Percentiles rank a stretch among this genome's conserved stretches.
phyloP scores from a whole-genome alignment of 2,888 invertebrate genomes.

The Monoplex corrugatus region DNA sequence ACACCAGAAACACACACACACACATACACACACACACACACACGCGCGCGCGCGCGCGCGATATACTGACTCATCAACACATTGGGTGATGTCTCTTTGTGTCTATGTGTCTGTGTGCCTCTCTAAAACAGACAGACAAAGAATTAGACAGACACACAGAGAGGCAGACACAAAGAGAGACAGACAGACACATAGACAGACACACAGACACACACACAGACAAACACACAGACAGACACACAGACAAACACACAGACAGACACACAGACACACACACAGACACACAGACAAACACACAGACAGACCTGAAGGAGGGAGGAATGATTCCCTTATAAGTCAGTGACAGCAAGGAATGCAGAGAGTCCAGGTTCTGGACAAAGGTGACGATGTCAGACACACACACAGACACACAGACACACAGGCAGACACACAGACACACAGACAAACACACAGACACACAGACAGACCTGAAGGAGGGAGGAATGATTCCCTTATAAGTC shows the following conservation, averaged over 20 bases:
- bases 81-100: too few relatives aligned
- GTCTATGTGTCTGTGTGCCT: too few relatives aligned
- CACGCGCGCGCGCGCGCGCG: neutral
- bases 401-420: too few relatives aligned
- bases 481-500: constrained; percentile 78
- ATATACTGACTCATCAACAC: neutral
- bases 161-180: neutral
- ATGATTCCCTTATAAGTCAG: constrained; percentile 78
- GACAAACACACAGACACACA: neutral
- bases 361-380: constrained; percentile 79
- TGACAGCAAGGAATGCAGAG: constrained; percentile 77
- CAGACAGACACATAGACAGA: neutral
- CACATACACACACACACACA: neutral
- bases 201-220: neutral
- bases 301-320: constrained; percentile 79
- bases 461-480: constrained; percentile 79
- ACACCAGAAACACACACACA: neutral
- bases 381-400: constrained; percentile 62
- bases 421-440: neutral
- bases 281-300: neutral
- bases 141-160: neutral
- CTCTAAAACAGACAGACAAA: too few relatives aligned
- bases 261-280: neutral
- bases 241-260: neutral
- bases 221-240: neutral